phyloP scores from a whole-genome alignment of 2,888 invertebrate species.

The Camponotus fellah region DNA sequence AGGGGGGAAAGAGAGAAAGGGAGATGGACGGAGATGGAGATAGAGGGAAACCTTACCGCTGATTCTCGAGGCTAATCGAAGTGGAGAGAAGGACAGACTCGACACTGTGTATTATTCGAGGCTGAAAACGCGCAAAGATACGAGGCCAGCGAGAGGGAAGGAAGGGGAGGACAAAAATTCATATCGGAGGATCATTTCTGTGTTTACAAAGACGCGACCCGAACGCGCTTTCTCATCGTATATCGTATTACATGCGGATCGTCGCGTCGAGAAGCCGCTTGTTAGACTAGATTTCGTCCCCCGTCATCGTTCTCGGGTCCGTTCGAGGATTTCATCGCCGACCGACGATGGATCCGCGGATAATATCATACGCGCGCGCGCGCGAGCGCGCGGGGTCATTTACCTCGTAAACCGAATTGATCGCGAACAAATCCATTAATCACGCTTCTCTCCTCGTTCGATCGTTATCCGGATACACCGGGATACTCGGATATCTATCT shows the following conservation, averaged over 20 bases:
- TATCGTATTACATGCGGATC: neutral
- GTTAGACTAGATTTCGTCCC: neutral
- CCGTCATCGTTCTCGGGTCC: neutral
- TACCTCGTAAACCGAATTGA: constrained; percentile 34
- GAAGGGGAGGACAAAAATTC: neutral
- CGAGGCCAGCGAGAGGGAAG: neutral
- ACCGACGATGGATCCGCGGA: neutral
- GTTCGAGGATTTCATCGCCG: constrained; percentile 26
- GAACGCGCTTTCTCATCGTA: neutral
- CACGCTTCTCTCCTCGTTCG: constrained; percentile 9
- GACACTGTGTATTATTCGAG: constrained; percentile 13
- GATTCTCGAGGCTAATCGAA: constrained; percentile 66
- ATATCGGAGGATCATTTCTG: constrained; percentile 20
- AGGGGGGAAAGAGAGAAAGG: constrained; percentile 14
- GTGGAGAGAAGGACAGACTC: constrained; percentile 46
- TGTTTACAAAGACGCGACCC: neutral
- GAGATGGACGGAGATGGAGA: constrained; percentile 26
- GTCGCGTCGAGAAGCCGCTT: neutral
- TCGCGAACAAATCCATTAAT: constrained; percentile 37
- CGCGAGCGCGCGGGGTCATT: constrained; percentile 6
- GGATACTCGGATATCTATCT: neutral
- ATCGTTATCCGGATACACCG: constrained; percentile 22
- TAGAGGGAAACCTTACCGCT: constrained; percentile 66
- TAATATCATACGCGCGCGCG: constrained; percentile 31
- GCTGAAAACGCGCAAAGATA: neutral